Conservation (phyloP, 2,797 vertebrate species). For the Alauda arvensis region DNA sequence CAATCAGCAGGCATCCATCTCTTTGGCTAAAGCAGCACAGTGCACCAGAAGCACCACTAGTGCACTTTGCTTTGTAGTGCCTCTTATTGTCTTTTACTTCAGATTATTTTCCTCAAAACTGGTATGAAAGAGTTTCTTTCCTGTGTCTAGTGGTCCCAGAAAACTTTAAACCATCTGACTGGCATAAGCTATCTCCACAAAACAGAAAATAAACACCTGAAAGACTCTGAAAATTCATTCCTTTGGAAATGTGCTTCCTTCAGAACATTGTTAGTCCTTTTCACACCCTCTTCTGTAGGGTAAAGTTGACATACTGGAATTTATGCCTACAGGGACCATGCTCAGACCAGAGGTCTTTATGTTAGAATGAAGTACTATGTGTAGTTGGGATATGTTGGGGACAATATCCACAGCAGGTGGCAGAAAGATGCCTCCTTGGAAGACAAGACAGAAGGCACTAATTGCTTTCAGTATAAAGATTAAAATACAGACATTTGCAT, state of each 20-base stretch:
- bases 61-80: background rate
- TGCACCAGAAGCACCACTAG: background rate
- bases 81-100: background rate
- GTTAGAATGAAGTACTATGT: background rate
- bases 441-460: background rate
- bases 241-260: background rate
- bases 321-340: background rate
- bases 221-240: background rate
- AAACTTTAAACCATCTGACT: background rate
- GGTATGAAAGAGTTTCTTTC: background rate
- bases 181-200: background rate
- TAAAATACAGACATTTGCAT: background rate
- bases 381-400: background rate
- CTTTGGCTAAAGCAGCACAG: background rate
- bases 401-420: background rate
- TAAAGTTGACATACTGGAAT: background rate
- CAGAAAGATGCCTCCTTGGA: background rate
- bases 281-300: background rate
- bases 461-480: conserved; percentile 7
- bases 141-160: background rate
- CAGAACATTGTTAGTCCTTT: background rate
- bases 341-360: background rate
- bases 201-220: background rate
- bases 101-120: background rate
- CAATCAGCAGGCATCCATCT: background rate